Evolutionary conservation across 2,797 vertebrate genomes (phyloP), one percentile per base, ranked within the genome.

Genomic region (Trematomus bernacchii): DNA sequence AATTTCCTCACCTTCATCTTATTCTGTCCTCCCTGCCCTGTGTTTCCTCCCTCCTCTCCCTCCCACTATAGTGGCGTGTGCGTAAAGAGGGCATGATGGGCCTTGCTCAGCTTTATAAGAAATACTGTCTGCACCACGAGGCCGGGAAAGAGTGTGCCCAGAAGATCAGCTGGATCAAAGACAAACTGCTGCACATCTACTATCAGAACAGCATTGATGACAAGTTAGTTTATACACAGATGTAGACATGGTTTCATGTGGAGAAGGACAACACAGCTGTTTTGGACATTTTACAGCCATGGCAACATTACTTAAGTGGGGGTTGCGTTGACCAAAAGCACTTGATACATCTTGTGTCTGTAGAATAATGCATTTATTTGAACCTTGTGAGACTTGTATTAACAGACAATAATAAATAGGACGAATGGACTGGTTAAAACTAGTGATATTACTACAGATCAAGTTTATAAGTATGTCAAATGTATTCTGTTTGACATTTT

Each of bases 141-240:
- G 97, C 98, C 27, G 98, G 98, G 78, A 99, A 99, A 86, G 98
- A 99, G 90, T 96, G 96, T n/a, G 97, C 97, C 72, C 95, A 95
- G 88, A 99, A 99, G 95, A 98, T 99, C 94, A 98, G 95, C 95
- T 99, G 98, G 98, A 99, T 99, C 94, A 99, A 99, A 94, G 98
- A 99, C 94, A 99, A 99, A 91, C 96, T 99, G 88, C 92, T 99
- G 80, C 98, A 99, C 94, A 99, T 99, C 94, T 99, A 99, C 91
- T 99, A 99, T 90, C 98, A 99, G 94, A 99, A 99, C 94, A 99
- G 98, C 96, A 99, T 99, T 23, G 98, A 99, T 85, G 98, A 99
- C 97, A 99, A 99, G 98, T 99, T 80, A 95, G 86, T 43, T 53
- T 50, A 61, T 3, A 27, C 16, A 27, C 23, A 15, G 3, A 57